Evolutionary conservation across 2,797 vertebrate genomes (phyloP), one percentile per base, ranked within the genome.

Genomic region (Cichlasoma orientale): DNA sequence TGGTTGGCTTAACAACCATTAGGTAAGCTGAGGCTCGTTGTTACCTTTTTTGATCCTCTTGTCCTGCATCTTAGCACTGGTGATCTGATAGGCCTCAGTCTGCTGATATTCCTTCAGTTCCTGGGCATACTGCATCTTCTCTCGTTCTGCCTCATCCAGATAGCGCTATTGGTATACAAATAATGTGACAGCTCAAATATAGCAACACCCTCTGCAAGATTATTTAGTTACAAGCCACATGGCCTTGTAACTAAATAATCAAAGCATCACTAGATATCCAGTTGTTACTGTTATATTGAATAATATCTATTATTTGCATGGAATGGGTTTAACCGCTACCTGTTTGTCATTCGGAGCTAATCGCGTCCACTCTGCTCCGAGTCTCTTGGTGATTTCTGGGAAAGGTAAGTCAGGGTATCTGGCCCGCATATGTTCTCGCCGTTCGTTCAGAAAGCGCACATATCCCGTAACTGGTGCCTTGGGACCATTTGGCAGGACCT

Each of bases 381-480:
- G 94, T 93, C 98, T 96, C 94, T 99, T 99, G 11, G 98, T 99
- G 90, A 99, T 99, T 94, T 99, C 98, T 0, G 98, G 98, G 70
- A 99, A 99, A 50, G 98, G 98, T 83, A 99, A 93, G 77, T 99
- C 98, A 0, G 98, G 98, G 70, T 98, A 97, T 78, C 96, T 95
- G 0, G 95, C 97, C 47, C 98, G 96, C 88, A 99, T 99, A 71
- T 97, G 97, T 90, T 99, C 98, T 0, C 98, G 95, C 0, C 97
- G 94, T 90, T 99, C 98, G 0, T 99, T 99, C 78, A 99, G 94
- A 82, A 99, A 99, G 27, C 98, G 96, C n/a, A 99, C 98, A 0
- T 99, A 99, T 72, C 98, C 98, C 0, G 98, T 99, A 50, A 99
- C 97, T 0, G 98, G 98, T 2, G 98, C 98, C 86, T 99, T 99